These are phyloP conservation scores for Mythimna vitellina DNA, from an alignment of 2,888 invertebrate genomes.

Conservation along the genomic window DNA sequence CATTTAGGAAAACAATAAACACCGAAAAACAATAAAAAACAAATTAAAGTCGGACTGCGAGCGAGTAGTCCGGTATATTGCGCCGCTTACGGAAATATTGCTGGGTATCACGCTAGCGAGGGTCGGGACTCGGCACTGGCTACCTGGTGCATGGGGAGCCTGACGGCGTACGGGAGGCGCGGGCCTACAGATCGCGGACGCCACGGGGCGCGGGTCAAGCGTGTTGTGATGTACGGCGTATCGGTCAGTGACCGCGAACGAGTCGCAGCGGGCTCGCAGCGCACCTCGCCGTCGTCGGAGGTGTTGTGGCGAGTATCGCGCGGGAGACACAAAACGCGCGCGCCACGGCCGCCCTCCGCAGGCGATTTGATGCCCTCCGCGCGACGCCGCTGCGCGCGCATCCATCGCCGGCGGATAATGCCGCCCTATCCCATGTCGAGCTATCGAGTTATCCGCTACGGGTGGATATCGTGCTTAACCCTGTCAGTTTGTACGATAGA, in stretches of 20 bases:
- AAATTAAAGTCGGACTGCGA: constrained; percentile 85
- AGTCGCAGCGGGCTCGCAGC: constrained; percentile 74
- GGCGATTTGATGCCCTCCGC: constrained; percentile 89
- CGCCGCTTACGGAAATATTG: constrained; percentile 81
- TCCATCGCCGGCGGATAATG: constrained; percentile 82
- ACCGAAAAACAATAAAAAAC: constrained; percentile 87
- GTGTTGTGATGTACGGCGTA: constrained; percentile 70
- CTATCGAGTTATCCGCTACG: constrained; percentile 87
- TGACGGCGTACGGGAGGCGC: constrained; percentile 62
- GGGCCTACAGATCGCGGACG: constrained; percentile 61
- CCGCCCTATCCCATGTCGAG: constrained; percentile 87
- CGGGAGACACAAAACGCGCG: constrained; percentile 83
- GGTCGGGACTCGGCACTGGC: constrained; percentile 74
- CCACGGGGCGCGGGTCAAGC: constrained; percentile 69
- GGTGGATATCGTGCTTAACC: constrained; percentile 81
- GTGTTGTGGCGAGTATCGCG: constrained; percentile 80
- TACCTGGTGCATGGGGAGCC: constrained; percentile 75
- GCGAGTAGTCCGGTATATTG: constrained; percentile 76
- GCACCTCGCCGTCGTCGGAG: constrained; percentile 79
- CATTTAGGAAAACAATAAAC: constrained; percentile 87
- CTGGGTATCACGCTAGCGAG: constrained; percentile 84
- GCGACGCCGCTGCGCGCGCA: constrained; percentile 89
- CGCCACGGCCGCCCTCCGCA: constrained; percentile 87
- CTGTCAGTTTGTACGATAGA: constrained; percentile 78
- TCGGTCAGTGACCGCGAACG: constrained; percentile 86